Conservation (phyloP, 2,888 invertebrate genomes). For the Cordilura impudica region DNA sequence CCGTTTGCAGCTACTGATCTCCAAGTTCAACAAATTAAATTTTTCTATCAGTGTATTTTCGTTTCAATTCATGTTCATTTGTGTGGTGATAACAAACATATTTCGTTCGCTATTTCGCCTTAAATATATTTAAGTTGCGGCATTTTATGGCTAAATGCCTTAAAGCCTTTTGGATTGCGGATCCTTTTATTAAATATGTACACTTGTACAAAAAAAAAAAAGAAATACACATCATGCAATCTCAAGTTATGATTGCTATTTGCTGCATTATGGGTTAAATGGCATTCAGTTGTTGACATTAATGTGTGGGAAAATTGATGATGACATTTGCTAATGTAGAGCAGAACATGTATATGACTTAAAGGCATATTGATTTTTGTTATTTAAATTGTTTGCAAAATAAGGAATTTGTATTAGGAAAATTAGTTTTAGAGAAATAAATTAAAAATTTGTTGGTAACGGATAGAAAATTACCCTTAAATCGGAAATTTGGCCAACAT, state of each 20-base stretch:
- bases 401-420: too few relatives aligned
- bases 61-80: not conserved
- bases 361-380: slow-evolving; percentile 41
- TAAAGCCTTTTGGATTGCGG: slow-evolving; percentile 33
- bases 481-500: too few relatives aligned
- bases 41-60: not conserved
- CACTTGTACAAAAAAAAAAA: not conserved
- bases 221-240: not conserved
- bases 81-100: not conserved
- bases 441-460: too few relatives aligned
- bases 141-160: slow-evolving; percentile 37
- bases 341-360: not conserved
- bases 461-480: too few relatives aligned
- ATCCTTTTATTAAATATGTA: slow-evolving; percentile 1
- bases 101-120: not conserved
- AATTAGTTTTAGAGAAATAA: too few relatives aligned
- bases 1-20: too few relatives aligned
- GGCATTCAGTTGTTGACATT: slow-evolving; percentile 50
- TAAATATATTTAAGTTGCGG: slow-evolving; percentile 8
- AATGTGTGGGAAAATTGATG: slow-evolving; percentile 38
- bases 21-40: too few relatives aligned
- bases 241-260: slow-evolving; percentile 35
- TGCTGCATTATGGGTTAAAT: slow-evolving; percentile 45
- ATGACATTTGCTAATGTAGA: slow-evolving; percentile 30
- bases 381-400: slow-evolving; percentile 23